Evolutionary conservation across 2,113 vertebrate species (phyloP).

Genomic region (Spea bombifrons): DNA sequence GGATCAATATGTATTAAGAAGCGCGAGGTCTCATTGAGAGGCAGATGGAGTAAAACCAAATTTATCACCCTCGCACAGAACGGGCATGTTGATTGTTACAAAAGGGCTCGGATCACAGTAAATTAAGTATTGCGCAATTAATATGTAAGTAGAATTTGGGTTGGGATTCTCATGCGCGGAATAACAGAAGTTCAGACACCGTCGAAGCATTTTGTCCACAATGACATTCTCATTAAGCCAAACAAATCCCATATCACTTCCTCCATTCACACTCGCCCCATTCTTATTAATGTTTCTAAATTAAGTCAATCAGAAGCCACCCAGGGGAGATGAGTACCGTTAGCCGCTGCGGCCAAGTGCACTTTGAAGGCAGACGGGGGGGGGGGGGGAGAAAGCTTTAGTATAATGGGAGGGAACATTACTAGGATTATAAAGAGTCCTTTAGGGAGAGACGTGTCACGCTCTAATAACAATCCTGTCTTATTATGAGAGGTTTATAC

Average conservation of each 20-base stretch:
- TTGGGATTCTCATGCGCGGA: too few species aligned
- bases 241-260: not conserved
- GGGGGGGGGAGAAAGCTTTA: not conserved
- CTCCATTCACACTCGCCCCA: not conserved
- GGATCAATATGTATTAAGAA: too few species aligned
- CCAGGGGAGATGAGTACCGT: not conserved
- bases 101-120: too few species aligned
- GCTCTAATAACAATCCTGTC: not conserved
- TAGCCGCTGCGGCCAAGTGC: not conserved
- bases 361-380: constrained; percentile 10
- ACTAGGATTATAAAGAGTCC: not conserved
- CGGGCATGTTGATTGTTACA: too few species aligned
- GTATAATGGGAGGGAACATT: not conserved
- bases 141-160: not conserved
- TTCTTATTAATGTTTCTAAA: constrained; percentile 13
- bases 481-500: not conserved
- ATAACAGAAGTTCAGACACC: not conserved
- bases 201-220: not conserved
- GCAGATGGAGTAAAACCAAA: too few species aligned
- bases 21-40: too few species aligned
- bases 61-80: too few species aligned
- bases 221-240: constrained; percentile 30
- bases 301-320: constrained; percentile 15
- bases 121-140: not conserved
- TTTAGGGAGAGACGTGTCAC: not conserved